These are phyloP conservation scores for Rhopalosiphum maidis DNA, from an alignment of 1,140 invertebrate genomes.

Conservation along the genomic window DNA sequence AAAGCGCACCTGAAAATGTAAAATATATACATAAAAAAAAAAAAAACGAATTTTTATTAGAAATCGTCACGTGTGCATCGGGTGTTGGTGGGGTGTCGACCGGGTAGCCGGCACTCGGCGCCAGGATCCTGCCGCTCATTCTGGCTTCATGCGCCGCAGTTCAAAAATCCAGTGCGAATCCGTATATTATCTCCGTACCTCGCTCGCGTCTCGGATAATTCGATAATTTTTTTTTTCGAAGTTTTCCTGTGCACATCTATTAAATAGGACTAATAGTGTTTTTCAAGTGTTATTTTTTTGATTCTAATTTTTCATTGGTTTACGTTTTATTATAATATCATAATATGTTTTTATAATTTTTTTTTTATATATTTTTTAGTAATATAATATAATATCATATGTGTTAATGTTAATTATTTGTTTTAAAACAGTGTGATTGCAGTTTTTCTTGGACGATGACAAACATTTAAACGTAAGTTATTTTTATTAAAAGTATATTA, in stretches of 20 bases:
- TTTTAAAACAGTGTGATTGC: background rate
- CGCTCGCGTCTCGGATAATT: slow-evolving; percentile 24
- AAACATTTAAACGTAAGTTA: slow-evolving; percentile 40
- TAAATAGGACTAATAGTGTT: background rate
- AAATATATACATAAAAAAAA: slow-evolving; percentile 25
- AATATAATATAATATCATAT: background rate
- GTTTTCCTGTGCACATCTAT: background rate
- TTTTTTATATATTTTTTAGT: background rate
- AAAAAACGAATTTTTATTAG: slow-evolving; percentile 30
- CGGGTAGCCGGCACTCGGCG: slow-evolving; percentile 52
- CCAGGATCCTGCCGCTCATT: slow-evolving; percentile 54
- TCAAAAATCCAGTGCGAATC: slow-evolving; percentile 55
- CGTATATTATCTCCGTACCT: slow-evolving; percentile 35
- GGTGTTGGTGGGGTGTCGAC: slow-evolving; percentile 54
- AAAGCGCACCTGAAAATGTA: background rate
- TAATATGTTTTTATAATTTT: background rate
- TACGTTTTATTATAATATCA: background rate
- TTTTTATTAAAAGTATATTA: background rate
- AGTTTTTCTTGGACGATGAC: background rate
- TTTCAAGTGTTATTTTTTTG: background rate
- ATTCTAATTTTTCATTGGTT: background rate
- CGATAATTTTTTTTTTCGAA: background rate
- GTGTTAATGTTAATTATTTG: background rate
- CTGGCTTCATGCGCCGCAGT: slow-evolving; percentile 55
- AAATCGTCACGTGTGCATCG: slow-evolving; percentile 54